Evolutionary conservation across 1,140 invertebrate genomes (phyloP), one percentile per base, ranked within the genome.

Genomic region (Ooceraea biroi): DNA sequence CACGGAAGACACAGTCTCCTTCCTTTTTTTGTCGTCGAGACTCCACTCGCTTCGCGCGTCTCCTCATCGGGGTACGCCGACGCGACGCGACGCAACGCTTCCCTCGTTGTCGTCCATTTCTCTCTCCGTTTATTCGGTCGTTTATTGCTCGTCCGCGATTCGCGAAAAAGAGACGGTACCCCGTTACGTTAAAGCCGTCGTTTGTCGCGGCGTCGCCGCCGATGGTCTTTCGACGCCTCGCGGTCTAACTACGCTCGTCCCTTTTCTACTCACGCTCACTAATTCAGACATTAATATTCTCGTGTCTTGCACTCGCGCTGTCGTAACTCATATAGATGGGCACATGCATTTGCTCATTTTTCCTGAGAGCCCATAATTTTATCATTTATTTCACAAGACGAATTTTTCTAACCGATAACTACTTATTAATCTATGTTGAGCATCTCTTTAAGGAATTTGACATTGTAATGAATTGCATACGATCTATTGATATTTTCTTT

Each of bases 11-110:
- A 22, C 1, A 5, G 65, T 80, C 76, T 48, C 46, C 44, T 63
- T 55, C 57, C 78, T 83, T 87, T 87, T 83, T 72, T 69, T 78
- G 12, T 48, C 41, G 46, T 46, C 50, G 50, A 41, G 55, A 83
- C 58, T 86, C 55, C 76, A 78, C 76, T 57, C 41, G 68, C 57
- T 41, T 66, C 44, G 66, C 65, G 36, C 12, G 76, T 80, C 57
- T 71, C 41, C 69, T 61, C 69, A n/a, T n/a, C n/a, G n/a, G 55
- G 60, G 78, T 50, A 22, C 22, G n/a, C 30, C 17, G 76, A 44
- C 63, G 48, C 41, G 48, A n/a, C 17, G 76, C 10, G 66, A 41
- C 63, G 61, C 46, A 22, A 25, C 65, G 46, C n/a, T 22, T 52
- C 27, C n/a, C n/a, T n/a, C n/a, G n/a, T n/a, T n/a, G 36, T 46